Evolutionary conservation across 2,888 invertebrate genomes (phyloP), one percentile per base, ranked within the genome.

Genomic region (Eupeodes latifasciatus): DNA sequence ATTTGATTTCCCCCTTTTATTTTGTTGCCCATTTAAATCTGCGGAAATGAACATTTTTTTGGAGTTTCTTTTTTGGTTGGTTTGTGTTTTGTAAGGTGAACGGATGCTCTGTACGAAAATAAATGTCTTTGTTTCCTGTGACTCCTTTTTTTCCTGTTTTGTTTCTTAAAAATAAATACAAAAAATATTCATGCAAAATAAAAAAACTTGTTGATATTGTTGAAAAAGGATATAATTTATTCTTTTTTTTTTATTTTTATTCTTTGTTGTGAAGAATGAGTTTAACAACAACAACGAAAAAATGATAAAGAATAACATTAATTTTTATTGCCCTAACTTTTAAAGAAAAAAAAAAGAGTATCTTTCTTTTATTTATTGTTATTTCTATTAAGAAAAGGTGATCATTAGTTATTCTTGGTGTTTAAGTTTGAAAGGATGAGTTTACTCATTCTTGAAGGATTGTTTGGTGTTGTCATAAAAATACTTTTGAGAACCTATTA

Each of bases 1-100:
- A 85, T 71, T 88, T 62, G 77, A 53, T 64, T 80, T 72, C 62
- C 62, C 19, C 16, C 19, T 51, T 53, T 75, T 40, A 9, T 6
- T 57, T 49, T 75, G 16, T 64, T 6, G 12, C 14, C 19, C 14
- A 53, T 62, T 75, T 19, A 51, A 40, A 62, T 81, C 40, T 36
- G 61, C 66, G 66, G 57, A 53, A 57, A 67, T 61, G 79, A 83
- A 62, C 71, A 69, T 72, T 74, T 67, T 67, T 82, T 74, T 62
- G 40, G 47, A 47, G 49, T 19, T 55, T 55, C 53, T 40, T 5
- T 40, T 64, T 44, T 55, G 5, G n/a, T 55, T 14, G 14, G n/a
- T 55, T 16, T n/a, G 9, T 55, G 5, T 51, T 51, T n/a, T 12
- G 5, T 51, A 12, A 12, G 10, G 19, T n/a, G 34, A 5, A 10